Base-by-base conservation (phyloP, 2,888 invertebrate genomes). In the Odontocerum albicorne region DNA sequence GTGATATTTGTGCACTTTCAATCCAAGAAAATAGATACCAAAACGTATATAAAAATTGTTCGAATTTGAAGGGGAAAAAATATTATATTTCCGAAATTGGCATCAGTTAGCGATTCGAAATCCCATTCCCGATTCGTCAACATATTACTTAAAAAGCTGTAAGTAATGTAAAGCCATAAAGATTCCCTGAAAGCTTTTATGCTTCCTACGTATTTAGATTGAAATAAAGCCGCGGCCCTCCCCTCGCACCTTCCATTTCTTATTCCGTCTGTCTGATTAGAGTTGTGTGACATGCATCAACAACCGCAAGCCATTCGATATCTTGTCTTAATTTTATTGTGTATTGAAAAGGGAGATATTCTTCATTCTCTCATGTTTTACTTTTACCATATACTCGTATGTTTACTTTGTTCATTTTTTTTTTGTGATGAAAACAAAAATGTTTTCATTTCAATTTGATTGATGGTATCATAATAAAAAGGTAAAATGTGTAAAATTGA, bases 101-200 rank as follows among this genome's bases (percentile, higher is more conserved):
- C n/a, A n/a, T n/a, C n/a, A n/a, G n/a, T n/a, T n/a, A n/a, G n/a
- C n/a, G n/a, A n/a, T 27, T 4, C 27, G 27, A 27, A 27, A 7
- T 27, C 27, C 27, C 10, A 7, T 27, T 27, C 10, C 27, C 10
- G 43, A 22, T 43, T 43, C 27, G 13, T 27, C 43, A 43, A 16
- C 43, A 43, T 43, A 15, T 43, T 43, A 43, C 27, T 27, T 27
- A 22, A 43, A 43, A 42, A 43, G 27, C 27, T 21, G 44, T 20
- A 16, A 38, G 38, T 36, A 44, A 51, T 51, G 44, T 36, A 51
- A 16, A 35, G n/a, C 35, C 40, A 43, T 42, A 36, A 50, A 50
- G 31, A 44, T 43, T 35, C 17, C 13, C 36, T 38, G 38, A 51
- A 51, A 51, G 51, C 51, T 51, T 51, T 51, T 43, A 27, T 27